These are phyloP conservation scores for Australoheros facetus DNA, from an alignment of 2,797 vertebrate species.

Conservation along the genomic window DNA sequence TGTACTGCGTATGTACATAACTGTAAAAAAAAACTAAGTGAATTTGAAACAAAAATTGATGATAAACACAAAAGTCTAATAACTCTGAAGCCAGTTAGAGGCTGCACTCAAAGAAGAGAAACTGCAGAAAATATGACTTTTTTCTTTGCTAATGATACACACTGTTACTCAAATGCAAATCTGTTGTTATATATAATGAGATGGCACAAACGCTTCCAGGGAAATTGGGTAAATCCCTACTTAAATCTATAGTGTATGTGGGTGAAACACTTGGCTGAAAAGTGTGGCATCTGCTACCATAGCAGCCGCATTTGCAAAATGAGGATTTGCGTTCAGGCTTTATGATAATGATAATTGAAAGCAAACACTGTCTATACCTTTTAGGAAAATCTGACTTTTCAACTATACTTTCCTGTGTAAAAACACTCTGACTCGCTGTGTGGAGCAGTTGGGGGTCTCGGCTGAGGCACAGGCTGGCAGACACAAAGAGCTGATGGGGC, in stretches of 20 bases:
- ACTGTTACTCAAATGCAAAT: neutral
- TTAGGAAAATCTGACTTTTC: constrained; percentile 12
- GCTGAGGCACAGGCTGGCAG: constrained; percentile 8
- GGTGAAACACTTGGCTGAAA: neutral
- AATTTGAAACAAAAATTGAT: neutral
- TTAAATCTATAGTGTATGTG: neutral
- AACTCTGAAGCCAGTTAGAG: neutral
- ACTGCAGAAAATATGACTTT: fast-evolving
- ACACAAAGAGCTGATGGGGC: constrained; percentile 56
- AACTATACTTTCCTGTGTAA: neutral
- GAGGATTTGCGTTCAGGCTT: constrained; percentile 20
- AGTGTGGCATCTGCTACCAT: neutral
- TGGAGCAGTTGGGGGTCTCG: neutral
- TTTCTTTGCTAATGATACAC: neutral
- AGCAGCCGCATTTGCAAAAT: neutral
- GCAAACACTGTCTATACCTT: constrained; percentile 6
- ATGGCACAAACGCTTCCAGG: neutral
- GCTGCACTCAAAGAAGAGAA: fast-evolving
- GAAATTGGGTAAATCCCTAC: constrained; percentile 4
- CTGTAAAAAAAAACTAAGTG: neutral
- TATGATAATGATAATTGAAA: neutral
- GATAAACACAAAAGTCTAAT: neutral
- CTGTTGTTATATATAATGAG: neutral
- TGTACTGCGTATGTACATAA: too few relatives aligned
- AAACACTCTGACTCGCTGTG: neutral